Evolutionary conservation across 92 coral and sea anemone genomes (phyloP).

Genomic region (Zoanthus solanderi): DNA sequence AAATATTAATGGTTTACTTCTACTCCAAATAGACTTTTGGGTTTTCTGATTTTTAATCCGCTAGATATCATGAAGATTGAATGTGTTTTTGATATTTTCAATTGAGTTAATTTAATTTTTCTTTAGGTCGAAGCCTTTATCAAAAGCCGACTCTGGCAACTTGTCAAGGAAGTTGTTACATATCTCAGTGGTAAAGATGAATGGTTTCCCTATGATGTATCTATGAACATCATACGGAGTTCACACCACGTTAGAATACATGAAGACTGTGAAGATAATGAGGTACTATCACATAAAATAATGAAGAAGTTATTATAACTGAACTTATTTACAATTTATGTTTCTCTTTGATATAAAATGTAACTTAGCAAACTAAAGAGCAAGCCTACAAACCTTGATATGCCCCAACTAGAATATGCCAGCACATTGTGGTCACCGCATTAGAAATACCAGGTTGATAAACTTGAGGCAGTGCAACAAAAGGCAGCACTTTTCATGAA

Average conservation of each 20-base stretch:
- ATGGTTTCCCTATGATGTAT: slow-evolving; percentile 97
- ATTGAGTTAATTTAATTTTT: not conserved
- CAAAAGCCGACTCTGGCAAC: slow-evolving; percentile 86
- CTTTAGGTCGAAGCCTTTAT: slow-evolving; percentile 77
- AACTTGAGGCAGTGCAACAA: too few species aligned
- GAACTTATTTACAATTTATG: too few species aligned
- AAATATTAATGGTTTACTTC: slow-evolving; percentile 25
- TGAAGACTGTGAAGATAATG: slow-evolving; percentile 87
- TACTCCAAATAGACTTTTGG: slow-evolving; percentile 32
- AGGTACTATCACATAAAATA: slow-evolving; percentile 54
- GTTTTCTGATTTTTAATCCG: slow-evolving; percentile 32
- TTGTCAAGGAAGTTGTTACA: slow-evolving; percentile 76
- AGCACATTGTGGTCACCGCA: too few species aligned
- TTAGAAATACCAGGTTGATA: too few species aligned
- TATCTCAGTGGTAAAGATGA: slow-evolving; percentile 79
- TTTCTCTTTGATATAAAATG: too few species aligned
- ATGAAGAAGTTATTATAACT: too few species aligned
- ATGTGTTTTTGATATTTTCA: slow-evolving; percentile 22
- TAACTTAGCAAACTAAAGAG: too few species aligned
- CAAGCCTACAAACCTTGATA: too few species aligned
- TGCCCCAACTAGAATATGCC: too few species aligned
- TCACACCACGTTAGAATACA: slow-evolving; percentile 94
- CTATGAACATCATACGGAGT: slow-evolving; percentile 92
- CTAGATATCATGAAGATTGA: slow-evolving; percentile 28
- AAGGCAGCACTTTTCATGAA: too few species aligned